Percentiles rank a stretch among this genome's conserved stretches.
These are phyloP conservation scores for Schizaphis graminum DNA, from an alignment of 2,888 invertebrate species.

Conservation along the genomic window DNA sequence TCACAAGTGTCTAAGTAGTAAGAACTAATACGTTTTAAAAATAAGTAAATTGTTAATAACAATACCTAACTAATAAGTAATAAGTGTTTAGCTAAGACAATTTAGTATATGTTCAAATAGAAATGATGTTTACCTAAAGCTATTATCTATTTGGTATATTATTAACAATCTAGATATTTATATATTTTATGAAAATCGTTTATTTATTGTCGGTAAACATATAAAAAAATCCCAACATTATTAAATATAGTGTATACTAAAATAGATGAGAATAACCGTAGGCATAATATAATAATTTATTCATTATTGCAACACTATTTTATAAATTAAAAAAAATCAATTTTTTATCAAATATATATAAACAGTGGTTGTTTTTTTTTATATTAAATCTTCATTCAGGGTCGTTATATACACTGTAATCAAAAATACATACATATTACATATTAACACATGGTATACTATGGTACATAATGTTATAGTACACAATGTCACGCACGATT, in stretches of 20 bases:
- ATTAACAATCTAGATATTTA: neutral
- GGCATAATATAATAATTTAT: neutral
- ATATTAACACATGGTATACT: neutral
- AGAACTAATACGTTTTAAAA: neutral
- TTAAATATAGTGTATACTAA: neutral
- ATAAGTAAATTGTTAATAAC: neutral
- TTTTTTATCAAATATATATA: neutral
- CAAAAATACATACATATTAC: neutral
- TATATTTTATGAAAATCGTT: neutral
- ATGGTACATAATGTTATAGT: neutral
- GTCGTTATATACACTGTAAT: slow-evolving; percentile 17
- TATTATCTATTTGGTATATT: neutral
- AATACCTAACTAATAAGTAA: too few species aligned
- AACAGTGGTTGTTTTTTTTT: neutral
- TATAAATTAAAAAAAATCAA: neutral
- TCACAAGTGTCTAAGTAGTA: neutral
- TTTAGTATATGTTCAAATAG: neutral
- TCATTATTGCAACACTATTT: neutral
- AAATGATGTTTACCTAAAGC: neutral
- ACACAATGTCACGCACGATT: slow-evolving; percentile 31
- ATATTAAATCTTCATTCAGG: slow-evolving; percentile 31
- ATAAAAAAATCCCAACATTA: too few species aligned
- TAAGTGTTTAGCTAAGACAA: neutral
- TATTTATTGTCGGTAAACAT: neutral
- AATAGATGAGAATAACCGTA: neutral